Percentiles rank a stretch among this genome's conserved stretches.
phyloP scores from a whole-genome alignment of 2,888 invertebrate species.

The Acleris literana region DNA sequence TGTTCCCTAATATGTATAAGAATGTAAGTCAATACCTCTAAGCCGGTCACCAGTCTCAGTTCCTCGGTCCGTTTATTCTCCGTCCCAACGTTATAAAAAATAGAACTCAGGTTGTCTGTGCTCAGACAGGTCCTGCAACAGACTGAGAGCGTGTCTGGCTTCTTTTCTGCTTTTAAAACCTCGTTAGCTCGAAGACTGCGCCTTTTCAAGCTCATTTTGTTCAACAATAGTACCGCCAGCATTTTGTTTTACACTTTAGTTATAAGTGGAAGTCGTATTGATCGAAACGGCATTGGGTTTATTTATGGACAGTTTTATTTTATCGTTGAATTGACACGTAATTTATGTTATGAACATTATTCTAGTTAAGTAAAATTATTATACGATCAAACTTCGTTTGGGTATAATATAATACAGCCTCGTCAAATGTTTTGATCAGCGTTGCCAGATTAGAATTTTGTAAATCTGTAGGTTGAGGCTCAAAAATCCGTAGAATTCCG shows the following conservation, averaged over 20 bases:
- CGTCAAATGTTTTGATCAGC: no score
- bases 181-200: constrained; percentile 11
- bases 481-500: no score
- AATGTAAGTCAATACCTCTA: constrained; percentile 21
- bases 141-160: constrained; percentile 15
- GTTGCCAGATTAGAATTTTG: no score
- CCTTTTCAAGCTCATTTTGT: constrained; percentile 27
- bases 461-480: no score
- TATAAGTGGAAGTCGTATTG: no score
- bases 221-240: constrained; percentile 30
- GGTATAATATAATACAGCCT: no score
- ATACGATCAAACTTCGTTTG: no score
- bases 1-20: neutral
- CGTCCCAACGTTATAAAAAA: constrained; percentile 28
- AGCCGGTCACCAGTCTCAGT: constrained; percentile 30
- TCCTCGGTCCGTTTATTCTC: constrained; percentile 34
- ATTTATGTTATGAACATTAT: no score
- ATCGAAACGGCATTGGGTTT: no score
- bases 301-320: no score
- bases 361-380: no score
- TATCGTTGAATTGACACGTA: no score
- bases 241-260: constrained; percentile 15
- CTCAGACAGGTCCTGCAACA: constrained; percentile 37
- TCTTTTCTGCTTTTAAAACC: constrained; percentile 23
- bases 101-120: constrained; percentile 28